Base-by-base conservation (phyloP, 2,888 invertebrate genomes). In the Rugalucina vietnamica region DNA sequence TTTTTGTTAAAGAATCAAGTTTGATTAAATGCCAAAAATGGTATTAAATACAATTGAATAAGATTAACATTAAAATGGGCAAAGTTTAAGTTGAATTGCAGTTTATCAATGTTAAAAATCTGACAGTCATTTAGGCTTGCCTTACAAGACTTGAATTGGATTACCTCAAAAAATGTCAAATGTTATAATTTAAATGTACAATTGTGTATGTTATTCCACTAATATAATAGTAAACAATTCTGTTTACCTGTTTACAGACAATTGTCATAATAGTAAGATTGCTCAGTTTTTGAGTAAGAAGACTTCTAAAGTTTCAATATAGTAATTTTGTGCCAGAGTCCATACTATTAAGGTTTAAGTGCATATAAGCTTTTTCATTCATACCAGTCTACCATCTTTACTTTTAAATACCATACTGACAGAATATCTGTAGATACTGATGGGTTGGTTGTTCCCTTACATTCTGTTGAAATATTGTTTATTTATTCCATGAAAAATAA, bases 121-220 rank as follows among this genome's bases (percentile, higher is more conserved):
- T 65, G 65, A 29, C 65, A 65, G 32, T 65, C 29, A 54, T 65
- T 65, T 18, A 4, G 34, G 65, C 18, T 65, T 12, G 29, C 65
- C 34, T 65, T 65, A 65, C 65, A 34, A 65, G 21, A 29, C 65
- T n/a, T 65, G 65, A 65, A 65, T 34, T 65, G 65, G 65, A 65
- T 65, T 65, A 65, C 34, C 2, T 18, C 21, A n/a, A 65, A 65
- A 34, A 21, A 32, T 65, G 65, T 65, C 65, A 65, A 34, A 60
- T 10, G 65, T 32, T 65, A 34, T 34, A 65, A 34, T 34, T 65
- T 18, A 54, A 54, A 18, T 8, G 10, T 18, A 54, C n/a, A n/a
- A n/a, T n/a, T n/a, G n/a, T n/a, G n/a, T n/a, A n/a, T n/a, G n/a
- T n/a, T n/a, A 54, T 18, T 21, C 54, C 21, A 4, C 4, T n/a